Percentiles rank a stretch among this genome's conserved stretches.
phyloP scores from a whole-genome alignment of 1,140 invertebrate species.

The Araneus ventricosus region DNA sequence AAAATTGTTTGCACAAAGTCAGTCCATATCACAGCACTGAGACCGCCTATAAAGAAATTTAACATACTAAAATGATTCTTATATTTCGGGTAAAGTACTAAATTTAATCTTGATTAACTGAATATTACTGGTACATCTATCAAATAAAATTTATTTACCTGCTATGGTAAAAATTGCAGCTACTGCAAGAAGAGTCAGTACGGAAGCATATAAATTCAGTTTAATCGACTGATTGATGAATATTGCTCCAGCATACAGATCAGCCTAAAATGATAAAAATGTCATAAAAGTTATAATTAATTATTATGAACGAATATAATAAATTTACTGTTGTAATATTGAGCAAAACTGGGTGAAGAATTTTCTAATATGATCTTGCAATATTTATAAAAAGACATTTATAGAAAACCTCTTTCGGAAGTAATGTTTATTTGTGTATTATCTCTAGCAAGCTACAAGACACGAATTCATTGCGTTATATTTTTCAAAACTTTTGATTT shows the following conservation, averaged over 20 bases:
- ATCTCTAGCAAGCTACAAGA: too few species aligned
- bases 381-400: too few species aligned
- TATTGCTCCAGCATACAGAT: constrained; percentile 81
- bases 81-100: not conserved
- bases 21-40: constrained; percentile 83
- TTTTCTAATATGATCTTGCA: too few species aligned
- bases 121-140: not conserved
- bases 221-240: constrained; percentile 82
- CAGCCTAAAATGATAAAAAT: constrained; percentile 78
- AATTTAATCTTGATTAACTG: too few species aligned
- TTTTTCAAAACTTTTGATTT: too few species aligned
- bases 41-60: constrained; percentile 79
- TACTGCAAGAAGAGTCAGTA: constrained; percentile 80
- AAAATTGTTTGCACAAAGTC: constrained; percentile 82
- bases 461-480: too few species aligned
- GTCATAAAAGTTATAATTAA: not conserved
- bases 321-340: not conserved
- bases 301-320: not conserved
- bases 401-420: too few species aligned
- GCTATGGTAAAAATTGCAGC: constrained; percentile 82
- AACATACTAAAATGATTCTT: not conserved
- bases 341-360: not conserved
- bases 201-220: constrained; percentile 81
- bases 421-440: too few species aligned
- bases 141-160: constrained; percentile 76